Conservation (phyloP, 2,797 vertebrate genomes). For the Decapterus maruadsi region DNA sequence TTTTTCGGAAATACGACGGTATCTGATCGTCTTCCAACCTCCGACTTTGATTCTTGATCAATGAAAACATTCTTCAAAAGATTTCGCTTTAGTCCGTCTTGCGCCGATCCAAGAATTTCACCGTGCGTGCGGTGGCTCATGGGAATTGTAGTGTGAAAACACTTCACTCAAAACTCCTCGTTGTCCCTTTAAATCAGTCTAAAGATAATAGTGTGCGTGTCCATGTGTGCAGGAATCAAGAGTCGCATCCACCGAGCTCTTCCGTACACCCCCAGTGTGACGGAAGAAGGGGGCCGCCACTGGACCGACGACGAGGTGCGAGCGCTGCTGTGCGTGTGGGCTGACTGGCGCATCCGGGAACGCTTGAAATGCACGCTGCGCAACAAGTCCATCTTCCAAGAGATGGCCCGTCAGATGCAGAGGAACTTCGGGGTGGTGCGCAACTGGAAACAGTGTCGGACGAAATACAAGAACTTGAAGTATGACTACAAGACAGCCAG, state of each 20-base stretch:
- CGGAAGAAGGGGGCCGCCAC: constrained; percentile 91
- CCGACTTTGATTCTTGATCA: too few species aligned
- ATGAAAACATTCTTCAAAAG: too few species aligned
- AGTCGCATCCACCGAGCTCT: constrained; percentile 61
- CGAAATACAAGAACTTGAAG: constrained; percentile 95
- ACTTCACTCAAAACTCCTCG: too few species aligned
- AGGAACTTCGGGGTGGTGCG: constrained; percentile 89
- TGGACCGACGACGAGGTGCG: constrained; percentile 93
- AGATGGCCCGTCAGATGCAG: constrained; percentile 91
- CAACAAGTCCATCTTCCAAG: constrained; percentile 95
- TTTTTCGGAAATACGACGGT: too few species aligned
- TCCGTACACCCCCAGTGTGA: constrained; percentile 78
- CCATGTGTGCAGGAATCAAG: constrained; percentile 63
- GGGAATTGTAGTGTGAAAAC: too few species aligned
- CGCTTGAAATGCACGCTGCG: constrained; percentile 90
- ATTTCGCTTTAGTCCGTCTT: too few species aligned
- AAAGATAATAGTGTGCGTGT: constrained; percentile 15
- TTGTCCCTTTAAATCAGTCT: not conserved
- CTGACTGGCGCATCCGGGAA: constrained; percentile 87
- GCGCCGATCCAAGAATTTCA: too few species aligned
- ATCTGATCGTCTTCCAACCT: too few species aligned
- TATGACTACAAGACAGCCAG: constrained; percentile 92
- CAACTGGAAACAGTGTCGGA: constrained; percentile 94
- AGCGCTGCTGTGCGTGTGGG: constrained; percentile 90
- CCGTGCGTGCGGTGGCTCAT: too few species aligned